Evolutionary conservation across 2,113 vertebrate genomes (phyloP), one percentile per base, ranked within the genome.

Genomic region (Reinhardtius hippoglossoides): DNA sequence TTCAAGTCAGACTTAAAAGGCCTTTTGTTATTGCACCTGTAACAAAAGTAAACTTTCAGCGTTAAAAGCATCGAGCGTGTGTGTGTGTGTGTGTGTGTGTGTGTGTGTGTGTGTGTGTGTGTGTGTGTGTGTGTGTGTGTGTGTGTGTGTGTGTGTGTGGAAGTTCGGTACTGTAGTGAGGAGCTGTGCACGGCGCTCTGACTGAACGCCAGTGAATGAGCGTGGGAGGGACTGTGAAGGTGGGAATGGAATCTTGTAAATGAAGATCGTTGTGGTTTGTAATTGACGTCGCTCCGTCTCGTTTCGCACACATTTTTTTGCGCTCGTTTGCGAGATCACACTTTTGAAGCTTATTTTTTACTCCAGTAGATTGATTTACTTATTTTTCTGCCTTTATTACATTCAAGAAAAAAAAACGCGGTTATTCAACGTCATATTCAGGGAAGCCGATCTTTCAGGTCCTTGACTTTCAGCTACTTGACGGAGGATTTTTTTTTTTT

Each of bases 1-100:
- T 94, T 93, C 79, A 91, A 94, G 93, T 92, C 91, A 80, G 85
- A 93, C 91, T 94, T 94, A 92, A 94, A 95, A 94, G 90, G 91
- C 85, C 92, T 93, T 94, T 94, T 92, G 91, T 94, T 93, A 93
- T 91, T 92, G 91, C 90, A 92, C 87, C 89, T 92, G 89, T 87
- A 93, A 93, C 91, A 91, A 93, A 93, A 94, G 92, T 92, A 92
- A 92, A 95, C 92, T 94, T 93, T 89, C 31, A 67, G 84, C 84
- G 84, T 85, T 87, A 83, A 87, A 88, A 86, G 87, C 84, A 56
- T 21, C 10, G 54, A 4, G 54, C 12, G 54, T 50, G 70, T 24
- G 21, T 14, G 21, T 24, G 54, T 50, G 63, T 67, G 48, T 60
- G 70, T 24, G 21, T 56, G 54, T 56, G 54, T 55, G 66, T 66